Percentiles rank a stretch among this genome's conserved stretches.
Evolutionary conservation across 2,888 invertebrate genomes (phyloP).

Genomic region (Stenchaetothrips biformis): DNA sequence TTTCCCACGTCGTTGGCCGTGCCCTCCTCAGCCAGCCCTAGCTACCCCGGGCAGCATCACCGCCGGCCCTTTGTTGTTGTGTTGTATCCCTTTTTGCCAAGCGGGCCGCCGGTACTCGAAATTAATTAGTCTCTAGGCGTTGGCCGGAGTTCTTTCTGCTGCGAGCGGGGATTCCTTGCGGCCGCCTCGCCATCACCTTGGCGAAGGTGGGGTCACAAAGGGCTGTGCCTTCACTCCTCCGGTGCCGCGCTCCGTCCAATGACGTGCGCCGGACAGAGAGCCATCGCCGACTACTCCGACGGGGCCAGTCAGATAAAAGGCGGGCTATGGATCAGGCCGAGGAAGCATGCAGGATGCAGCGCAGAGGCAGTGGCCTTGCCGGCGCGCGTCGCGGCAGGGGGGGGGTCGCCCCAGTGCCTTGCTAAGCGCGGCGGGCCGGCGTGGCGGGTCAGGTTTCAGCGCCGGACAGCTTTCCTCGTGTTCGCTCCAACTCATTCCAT

Average conservation of each 20-base stretch:
- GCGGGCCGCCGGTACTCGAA: neutral
- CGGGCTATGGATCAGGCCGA: too few species aligned
- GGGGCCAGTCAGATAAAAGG: too few species aligned
- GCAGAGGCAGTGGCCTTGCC: neutral
- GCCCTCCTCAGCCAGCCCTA: too few species aligned
- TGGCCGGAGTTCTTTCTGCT: neutral
- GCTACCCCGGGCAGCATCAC: too few species aligned
- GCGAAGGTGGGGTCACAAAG: neutral
- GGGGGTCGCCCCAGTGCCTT: neutral
- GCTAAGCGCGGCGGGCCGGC: neutral
- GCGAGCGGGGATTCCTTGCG: neutral
- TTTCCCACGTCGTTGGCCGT: too few species aligned
- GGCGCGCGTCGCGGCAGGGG: neutral
- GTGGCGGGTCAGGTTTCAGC: neutral
- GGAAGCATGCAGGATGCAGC: too few species aligned
- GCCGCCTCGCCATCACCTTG: neutral
- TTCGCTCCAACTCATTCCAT: conserved; percentile 24
- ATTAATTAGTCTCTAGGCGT: neutral
- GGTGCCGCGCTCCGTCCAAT: too few species aligned
- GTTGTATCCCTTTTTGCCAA: too few species aligned
- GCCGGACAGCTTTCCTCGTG: conserved; percentile 20
- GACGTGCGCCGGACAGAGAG: too few species aligned
- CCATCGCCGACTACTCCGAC: too few species aligned
- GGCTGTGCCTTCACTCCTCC: too few species aligned
- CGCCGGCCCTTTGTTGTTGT: too few species aligned